These are phyloP conservation scores for Chlorops oryzae DNA, from an alignment of 1,140 invertebrate species.

Conservation along the genomic window DNA sequence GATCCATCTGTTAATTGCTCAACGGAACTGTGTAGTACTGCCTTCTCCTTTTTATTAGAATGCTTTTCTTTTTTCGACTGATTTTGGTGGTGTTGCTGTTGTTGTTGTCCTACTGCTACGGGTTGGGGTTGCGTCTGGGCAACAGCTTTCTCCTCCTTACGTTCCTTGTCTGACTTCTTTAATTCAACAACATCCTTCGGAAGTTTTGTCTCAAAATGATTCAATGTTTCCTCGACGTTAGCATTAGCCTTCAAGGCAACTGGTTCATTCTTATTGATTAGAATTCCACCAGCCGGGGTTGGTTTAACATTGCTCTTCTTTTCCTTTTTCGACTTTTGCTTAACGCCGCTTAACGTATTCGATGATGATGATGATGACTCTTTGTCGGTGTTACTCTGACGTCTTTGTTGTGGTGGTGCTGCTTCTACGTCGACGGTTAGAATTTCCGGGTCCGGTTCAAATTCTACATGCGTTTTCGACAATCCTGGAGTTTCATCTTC, in stretches of 20 bases:
- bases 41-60: background rate
- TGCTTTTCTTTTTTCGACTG: conserved; percentile 32
- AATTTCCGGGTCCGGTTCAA: conserved; percentile 44
- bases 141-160: conserved; percentile 29
- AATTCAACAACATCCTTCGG: conserved; percentile 77
- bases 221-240: conserved; percentile 45
- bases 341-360: conserved; percentile 22
- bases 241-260: conserved; percentile 42
- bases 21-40: too few species aligned
- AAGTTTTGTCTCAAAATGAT: conserved; percentile 71
- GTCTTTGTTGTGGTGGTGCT: conserved; percentile 16
- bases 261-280: conserved; percentile 60
- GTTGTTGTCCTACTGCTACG: conserved; percentile 22
- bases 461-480: conserved; percentile 46
- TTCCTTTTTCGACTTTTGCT: conserved; percentile 51
- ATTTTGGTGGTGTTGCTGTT: conserved; percentile 39
- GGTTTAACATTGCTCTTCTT: conserved; percentile 28
- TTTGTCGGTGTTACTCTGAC: conserved; percentile 34
- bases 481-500: conserved; percentile 30
- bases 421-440: conserved; percentile 21
- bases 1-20: conserved; percentile 23
- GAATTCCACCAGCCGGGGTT: conserved; percentile 46
- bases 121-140: too few species aligned
- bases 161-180: conserved; percentile 40
- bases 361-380: conserved; percentile 24